Conservation (phyloP, 2,113 vertebrate species). For the Eptesicus fuscus region DNA sequence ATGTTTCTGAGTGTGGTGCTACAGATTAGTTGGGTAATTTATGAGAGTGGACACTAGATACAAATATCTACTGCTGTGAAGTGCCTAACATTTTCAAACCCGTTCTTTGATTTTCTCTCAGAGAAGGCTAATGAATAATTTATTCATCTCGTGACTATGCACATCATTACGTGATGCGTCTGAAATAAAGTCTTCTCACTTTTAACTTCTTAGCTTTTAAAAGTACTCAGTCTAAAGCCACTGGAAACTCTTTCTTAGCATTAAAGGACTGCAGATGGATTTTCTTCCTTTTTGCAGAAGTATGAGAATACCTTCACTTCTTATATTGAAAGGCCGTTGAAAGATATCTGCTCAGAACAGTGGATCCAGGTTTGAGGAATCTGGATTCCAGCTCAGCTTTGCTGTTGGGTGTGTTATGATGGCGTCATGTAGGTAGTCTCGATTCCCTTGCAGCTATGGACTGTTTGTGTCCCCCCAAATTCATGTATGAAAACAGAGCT, state of each 20-base stretch:
- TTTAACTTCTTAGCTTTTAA: conserved; percentile 14
- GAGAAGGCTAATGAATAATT: conserved; percentile 48
- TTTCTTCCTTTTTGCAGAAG: not conserved
- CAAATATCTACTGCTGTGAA: conserved; percentile 13
- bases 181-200: not conserved
- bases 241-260: not conserved
- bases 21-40: not conserved
- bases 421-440: not conserved
- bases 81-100: conserved; percentile 41
- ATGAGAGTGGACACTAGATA: not conserved
- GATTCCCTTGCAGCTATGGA: not conserved
- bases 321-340: not conserved
- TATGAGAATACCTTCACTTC: not conserved
- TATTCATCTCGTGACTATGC: conserved; percentile 30
- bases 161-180: not conserved
- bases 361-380: not conserved
- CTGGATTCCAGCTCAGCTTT: not conserved
- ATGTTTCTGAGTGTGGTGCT: not conserved
- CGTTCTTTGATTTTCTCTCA: conserved; percentile 49
- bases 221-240: not conserved
- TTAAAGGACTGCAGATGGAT: not conserved
- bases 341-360: not conserved
- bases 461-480: not conserved
- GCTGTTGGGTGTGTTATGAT: not conserved
- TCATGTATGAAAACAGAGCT: not conserved